Evolutionary conservation across 2,113 vertebrate genomes (phyloP).

Genomic region (Struthidea cinerea): DNA sequence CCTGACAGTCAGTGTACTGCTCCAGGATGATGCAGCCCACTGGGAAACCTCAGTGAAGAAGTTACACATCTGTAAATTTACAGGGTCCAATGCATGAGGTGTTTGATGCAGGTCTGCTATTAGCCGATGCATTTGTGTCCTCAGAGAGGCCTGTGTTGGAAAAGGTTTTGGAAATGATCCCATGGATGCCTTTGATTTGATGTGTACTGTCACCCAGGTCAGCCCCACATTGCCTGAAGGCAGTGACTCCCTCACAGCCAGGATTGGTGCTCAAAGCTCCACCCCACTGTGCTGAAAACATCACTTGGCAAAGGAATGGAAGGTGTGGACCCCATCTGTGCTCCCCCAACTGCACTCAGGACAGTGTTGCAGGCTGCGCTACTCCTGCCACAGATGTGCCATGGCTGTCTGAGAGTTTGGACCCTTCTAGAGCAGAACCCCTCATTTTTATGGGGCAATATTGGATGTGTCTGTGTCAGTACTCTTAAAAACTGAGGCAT

Average conservation of each 20-base stretch:
- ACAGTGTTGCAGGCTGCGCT: not conserved
- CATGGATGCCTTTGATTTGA: fast-evolving
- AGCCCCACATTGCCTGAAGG: not conserved
- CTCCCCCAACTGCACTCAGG: not conserved
- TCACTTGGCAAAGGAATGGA: not conserved
- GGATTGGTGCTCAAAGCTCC: not conserved
- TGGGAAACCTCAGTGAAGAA: not conserved
- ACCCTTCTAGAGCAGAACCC: not conserved
- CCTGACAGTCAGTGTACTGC: fast-evolving
- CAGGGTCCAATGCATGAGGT: not conserved
- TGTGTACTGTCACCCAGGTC: not conserved
- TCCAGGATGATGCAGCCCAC: not conserved
- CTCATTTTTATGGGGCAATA: not conserved
- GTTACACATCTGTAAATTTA: not conserved
- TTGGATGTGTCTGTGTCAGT: not conserved
- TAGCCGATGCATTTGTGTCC: not conserved
- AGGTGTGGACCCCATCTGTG: not conserved
- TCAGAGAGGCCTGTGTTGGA: not conserved
- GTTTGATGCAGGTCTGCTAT: not conserved
- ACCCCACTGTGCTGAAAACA: fast-evolving
- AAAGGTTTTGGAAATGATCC: not conserved
- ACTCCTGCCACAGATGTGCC: fast-evolving
- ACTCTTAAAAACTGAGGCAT: not conserved
- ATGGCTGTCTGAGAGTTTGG: not conserved
- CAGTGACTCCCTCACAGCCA: not conserved